Conservation (phyloP, 2,797 vertebrate genomes). For the Peromyscus eremicus region DNA sequence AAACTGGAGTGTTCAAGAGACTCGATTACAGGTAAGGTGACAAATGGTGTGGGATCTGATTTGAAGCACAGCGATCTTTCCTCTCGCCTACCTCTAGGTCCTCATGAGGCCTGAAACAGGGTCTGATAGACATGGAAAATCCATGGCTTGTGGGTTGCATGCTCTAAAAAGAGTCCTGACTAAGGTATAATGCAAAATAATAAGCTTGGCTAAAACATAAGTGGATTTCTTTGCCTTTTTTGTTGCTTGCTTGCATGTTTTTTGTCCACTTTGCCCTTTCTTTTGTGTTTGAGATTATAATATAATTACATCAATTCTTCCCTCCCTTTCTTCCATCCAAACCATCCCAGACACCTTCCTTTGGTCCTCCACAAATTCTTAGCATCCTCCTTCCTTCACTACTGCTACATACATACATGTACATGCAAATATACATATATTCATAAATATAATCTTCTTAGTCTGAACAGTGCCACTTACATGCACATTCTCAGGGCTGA, state of each 20-base stretch:
- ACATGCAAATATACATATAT: not conserved
- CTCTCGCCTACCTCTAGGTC: accelerated
- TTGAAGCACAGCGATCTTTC: not conserved
- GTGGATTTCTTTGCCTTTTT: not conserved
- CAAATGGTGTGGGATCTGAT: not conserved
- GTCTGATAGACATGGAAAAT: not conserved
- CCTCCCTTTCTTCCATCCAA: not conserved
- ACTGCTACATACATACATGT: not conserved
- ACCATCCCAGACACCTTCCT: not conserved
- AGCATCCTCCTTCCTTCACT: not conserved
- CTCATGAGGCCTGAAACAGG: not conserved
- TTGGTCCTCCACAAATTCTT: not conserved
- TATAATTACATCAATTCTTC: not conserved
- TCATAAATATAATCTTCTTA: not conserved
- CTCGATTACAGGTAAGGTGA: not conserved
- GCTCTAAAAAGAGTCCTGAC: too few relatives aligned
- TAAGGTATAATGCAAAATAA: not conserved
- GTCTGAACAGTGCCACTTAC: not conserved
- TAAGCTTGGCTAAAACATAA: not conserved
- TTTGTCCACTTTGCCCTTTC: not conserved
- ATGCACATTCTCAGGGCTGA: too few relatives aligned
- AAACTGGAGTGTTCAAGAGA: not conserved
- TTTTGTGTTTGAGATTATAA: not conserved
- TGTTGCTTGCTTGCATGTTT: not conserved
- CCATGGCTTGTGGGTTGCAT: too few relatives aligned